Percentiles rank a stretch among this genome's conserved stretches.
Conservation (phyloP, 2,797 vertebrate species). For the Odontamblyopus lacepedii region DNA sequence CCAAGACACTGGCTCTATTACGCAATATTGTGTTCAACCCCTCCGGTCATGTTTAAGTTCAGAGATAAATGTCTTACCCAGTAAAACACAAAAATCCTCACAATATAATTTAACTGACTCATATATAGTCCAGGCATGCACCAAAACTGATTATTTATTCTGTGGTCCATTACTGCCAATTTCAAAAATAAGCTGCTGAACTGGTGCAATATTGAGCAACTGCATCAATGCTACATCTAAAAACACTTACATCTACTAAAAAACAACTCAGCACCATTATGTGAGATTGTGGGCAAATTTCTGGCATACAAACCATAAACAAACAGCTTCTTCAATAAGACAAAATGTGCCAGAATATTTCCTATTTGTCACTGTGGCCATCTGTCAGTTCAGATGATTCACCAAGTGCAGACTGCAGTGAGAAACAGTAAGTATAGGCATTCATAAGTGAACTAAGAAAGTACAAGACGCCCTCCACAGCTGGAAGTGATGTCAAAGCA, state of each 20-base stretch:
- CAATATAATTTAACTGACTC: no score
- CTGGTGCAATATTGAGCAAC: not conserved
- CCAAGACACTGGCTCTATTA: not conserved
- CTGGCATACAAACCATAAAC: not conserved
- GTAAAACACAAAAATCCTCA: no score
- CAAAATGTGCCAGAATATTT: constrained; percentile 18
- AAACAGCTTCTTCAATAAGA: not conserved
- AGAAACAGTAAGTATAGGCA: constrained; percentile 43
- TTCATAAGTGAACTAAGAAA: constrained; percentile 15
- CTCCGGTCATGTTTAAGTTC: not conserved
- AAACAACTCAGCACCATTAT: not conserved
- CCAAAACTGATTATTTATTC: not conserved
- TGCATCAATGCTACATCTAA: not conserved
- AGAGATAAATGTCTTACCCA: not conserved
- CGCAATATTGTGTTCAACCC: not conserved
- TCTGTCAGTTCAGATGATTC: constrained; percentile 29
- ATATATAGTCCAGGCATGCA: no score
- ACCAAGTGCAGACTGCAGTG: constrained; percentile 18
- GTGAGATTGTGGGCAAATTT: not conserved
- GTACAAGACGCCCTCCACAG: constrained; percentile 25
- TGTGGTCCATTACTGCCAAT: not conserved
- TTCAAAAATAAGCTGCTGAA: not conserved
- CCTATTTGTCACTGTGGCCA: constrained; percentile 12
- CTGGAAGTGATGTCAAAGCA: constrained; percentile 56
- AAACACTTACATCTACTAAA: not conserved